These are phyloP conservation scores for Bryconaethiops microstoma DNA, from an alignment of 2,797 vertebrate genomes.

Conservation along the genomic window DNA sequence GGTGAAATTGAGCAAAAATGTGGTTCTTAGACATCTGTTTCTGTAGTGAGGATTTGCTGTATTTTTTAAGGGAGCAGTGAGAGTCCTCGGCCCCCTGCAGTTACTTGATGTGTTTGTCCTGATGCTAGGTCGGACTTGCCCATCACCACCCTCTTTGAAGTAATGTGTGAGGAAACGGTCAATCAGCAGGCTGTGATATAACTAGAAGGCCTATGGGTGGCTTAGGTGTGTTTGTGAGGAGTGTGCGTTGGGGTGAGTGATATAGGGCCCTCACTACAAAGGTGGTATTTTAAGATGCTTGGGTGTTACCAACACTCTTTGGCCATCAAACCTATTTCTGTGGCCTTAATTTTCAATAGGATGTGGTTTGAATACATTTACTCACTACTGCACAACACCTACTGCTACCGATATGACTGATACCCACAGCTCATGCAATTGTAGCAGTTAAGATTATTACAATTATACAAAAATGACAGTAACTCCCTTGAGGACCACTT, in stretches of 20 bases:
- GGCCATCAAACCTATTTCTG: not conserved
- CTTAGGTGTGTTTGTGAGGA: not conserved
- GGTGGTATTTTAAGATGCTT: not conserved
- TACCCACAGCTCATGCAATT: not conserved
- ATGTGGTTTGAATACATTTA: not conserved
- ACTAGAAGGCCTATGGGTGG: not conserved
- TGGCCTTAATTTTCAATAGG: not conserved
- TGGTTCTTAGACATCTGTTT: not conserved
- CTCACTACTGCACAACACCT: not conserved
- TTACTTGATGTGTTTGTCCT: conserved; percentile 16
- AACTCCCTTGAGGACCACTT: no score
- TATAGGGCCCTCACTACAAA: not conserved
- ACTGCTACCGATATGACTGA: not conserved
- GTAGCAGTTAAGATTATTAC: no score
- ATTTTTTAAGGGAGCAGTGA: not conserved
- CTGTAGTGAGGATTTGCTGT: not conserved
- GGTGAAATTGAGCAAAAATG: not conserved
- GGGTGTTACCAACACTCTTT: not conserved
- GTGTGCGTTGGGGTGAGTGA: not conserved
- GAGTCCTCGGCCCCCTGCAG: conserved; percentile 27
- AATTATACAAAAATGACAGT: no score
- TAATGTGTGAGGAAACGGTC: conserved; percentile 27
- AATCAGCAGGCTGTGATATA: conserved; percentile 21
- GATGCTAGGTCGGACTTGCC: conserved; percentile 2
- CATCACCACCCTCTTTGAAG: conserved; percentile 34